Base-by-base conservation (phyloP, 1,140 invertebrate species). In the Frieseomelitta varia region DNA sequence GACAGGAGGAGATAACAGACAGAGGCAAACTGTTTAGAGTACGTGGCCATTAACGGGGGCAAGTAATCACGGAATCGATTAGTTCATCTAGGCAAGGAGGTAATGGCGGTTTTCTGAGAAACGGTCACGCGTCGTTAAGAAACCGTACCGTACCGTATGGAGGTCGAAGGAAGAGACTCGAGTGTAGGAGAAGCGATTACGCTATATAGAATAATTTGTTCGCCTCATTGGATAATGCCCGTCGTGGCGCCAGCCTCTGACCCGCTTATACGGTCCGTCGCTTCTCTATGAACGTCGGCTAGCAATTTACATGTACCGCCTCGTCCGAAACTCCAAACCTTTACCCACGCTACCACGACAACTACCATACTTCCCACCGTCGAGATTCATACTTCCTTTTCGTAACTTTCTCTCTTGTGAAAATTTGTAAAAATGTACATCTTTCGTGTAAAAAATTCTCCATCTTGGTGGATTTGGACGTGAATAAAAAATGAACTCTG, bases 151-250 rank as follows among this genome's bases (percentile, higher is more conserved):
- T 55, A 80, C 72, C 84, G 87, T 84, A 84, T 74, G 85, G 63
- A 84, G 85, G 58, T 74, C 39, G 71, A 67, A 85, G 79, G 82
- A 85, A 82, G 76, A 86, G 85, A 73, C 83, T 10, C 6, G 6
- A 53, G 61, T 77, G 87, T 88, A 79, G 84, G 73, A 87, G 88
- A 85, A 82, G 67, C 88, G 88, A 93, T 92, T 93, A 92, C 90
- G 82, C 85, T 87, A 89, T 91, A 88, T 88, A 90, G 86, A 78
- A 89, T 90, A 91, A 92, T 92, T 91, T 87, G 85, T 86, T 73
- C 82, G 76, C 68, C 88, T 87, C 77, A 93, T 93, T 92, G 91
- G 85, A 88, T 92, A 91, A 93, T 91, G 78, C 79, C 65, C 67
- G 53, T 77, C 68, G 77, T 90, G 92, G 90, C 91, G 91, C 91